A percentile compares a stretch with the other conserved stretches of the same genome.
These are phyloP conservation scores for Hofmannophila pseudospretella DNA, from an alignment of 2,888 invertebrate genomes.

Conservation along the genomic window DNA sequence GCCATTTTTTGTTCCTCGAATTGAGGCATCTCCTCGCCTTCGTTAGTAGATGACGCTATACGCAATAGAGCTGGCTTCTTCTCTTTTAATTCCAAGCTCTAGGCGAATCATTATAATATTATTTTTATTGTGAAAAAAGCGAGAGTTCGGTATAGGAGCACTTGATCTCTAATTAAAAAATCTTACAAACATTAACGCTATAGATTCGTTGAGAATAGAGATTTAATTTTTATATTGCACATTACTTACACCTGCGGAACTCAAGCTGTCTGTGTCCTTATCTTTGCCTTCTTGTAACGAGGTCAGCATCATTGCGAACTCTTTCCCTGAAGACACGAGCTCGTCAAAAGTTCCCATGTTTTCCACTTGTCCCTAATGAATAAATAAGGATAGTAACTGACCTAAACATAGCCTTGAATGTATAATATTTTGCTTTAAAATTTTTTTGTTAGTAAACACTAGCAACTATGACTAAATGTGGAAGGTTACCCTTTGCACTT, in stretches of 20 bases:
- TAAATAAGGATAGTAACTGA: too few species aligned
- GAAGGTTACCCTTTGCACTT: too few species aligned
- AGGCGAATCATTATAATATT: constrained; percentile 2
- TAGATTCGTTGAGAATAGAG: too few species aligned
- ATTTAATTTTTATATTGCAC: too few species aligned
- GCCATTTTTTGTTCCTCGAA: constrained; percentile 58
- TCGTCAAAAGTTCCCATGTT: constrained; percentile 80
- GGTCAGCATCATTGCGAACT: constrained; percentile 75
- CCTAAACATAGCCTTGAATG: too few species aligned
- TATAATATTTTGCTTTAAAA: too few species aligned
- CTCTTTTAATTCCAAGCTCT: constrained; percentile 29
- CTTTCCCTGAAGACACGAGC: constrained; percentile 72
- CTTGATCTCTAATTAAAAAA: too few species aligned
- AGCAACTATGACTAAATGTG: too few species aligned
- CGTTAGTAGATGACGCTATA: constrained; percentile 27
- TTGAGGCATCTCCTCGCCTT: constrained; percentile 42
- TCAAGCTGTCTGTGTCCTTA: constrained; percentile 48
- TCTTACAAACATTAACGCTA: too few species aligned
- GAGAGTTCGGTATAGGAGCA: too few species aligned
- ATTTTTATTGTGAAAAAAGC: too few species aligned
- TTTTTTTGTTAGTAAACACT: too few species aligned
- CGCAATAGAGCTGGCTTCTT: constrained; percentile 14
- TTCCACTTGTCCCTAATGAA: constrained; percentile 71
- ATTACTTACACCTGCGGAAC: constrained; percentile 48
- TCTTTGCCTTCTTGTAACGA: constrained; percentile 61